Percentiles rank a stretch among this genome's conserved stretches.
These are phyloP conservation scores for Andricus quercusramuli DNA, from an alignment of 2,888 invertebrate genomes.

Conservation along the genomic window DNA sequence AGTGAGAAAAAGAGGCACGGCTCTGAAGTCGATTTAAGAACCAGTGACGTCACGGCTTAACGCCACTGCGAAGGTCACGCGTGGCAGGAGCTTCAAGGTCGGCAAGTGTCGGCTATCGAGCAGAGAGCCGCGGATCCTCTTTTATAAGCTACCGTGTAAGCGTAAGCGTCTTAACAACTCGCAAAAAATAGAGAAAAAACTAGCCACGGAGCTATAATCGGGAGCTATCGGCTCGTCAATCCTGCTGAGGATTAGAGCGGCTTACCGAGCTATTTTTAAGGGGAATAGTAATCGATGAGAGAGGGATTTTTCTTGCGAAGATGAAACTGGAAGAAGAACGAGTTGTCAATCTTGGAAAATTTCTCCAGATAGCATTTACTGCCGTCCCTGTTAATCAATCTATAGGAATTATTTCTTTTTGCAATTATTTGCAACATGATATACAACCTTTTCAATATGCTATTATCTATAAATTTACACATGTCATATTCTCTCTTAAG, in stretches of 20 bases:
- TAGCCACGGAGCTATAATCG: conserved; percentile 31
- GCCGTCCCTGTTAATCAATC: conserved; percentile 18
- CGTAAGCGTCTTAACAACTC: conserved; percentile 35
- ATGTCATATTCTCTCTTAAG: neutral
- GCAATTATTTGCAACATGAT: neutral
- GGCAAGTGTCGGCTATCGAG: conserved; percentile 61
- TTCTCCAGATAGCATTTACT: neutral
- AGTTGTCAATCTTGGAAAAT: conserved; percentile 39
- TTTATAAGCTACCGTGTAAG: conserved; percentile 40
- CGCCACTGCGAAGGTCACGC: conserved; percentile 62
- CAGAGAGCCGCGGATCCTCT: conserved; percentile 59
- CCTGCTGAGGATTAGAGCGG: conserved; percentile 33
- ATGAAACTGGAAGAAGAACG: conserved; percentile 29
- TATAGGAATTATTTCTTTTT: neutral
- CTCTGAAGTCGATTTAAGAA: conserved; percentile 29
- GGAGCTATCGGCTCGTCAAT: conserved; percentile 39
- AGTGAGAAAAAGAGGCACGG: neutral
- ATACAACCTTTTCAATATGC: neutral
- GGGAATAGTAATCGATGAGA: conserved; percentile 36
- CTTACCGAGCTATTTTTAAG: conserved; percentile 19
- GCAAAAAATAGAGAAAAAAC: conserved; percentile 28
- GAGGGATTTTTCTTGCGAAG: conserved; percentile 25
- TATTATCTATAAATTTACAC: conserved; percentile 2
- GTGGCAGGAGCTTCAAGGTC: conserved; percentile 60
- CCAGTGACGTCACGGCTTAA: conserved; percentile 51